A percentile compares a stretch with the other conserved stretches of the same genome.
These are phyloP conservation scores for Diabrotica undecimpunctata DNA, from an alignment of 1,140 invertebrate genomes.

Conservation along the genomic window DNA sequence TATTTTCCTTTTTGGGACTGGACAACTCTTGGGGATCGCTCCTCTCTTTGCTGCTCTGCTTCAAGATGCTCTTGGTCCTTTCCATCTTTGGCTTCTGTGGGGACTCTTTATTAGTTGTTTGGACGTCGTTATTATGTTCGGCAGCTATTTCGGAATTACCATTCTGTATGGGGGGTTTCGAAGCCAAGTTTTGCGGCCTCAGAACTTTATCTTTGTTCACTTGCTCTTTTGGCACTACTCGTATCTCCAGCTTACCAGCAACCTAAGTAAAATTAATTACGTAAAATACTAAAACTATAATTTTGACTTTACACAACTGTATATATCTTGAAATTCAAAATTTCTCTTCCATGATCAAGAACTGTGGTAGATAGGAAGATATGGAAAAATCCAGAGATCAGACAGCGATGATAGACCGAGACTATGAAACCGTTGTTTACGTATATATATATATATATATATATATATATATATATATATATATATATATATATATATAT, in stretches of 20 bases:
- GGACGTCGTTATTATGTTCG: neutral
- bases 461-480: no score
- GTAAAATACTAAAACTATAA: no score
- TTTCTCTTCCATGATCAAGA: no score
- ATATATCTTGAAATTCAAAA: no score
- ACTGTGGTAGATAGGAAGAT: no score
- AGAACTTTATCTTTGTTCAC: slow-evolving; percentile 24
- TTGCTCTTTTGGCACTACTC: slow-evolving; percentile 60
- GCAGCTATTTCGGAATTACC: slow-evolving; percentile 13
- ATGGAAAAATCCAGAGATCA: no score
- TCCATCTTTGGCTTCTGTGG: slow-evolving; percentile 32
- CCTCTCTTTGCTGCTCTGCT: slow-evolving; percentile 43
- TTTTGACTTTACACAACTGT: no score
- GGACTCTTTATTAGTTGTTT: slow-evolving; percentile 11
- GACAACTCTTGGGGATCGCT: slow-evolving; percentile 28
- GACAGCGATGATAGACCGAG: no score
- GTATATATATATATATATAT: no score
- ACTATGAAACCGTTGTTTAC: no score
- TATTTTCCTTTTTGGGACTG: slow-evolving; percentile 43
- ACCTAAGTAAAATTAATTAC: slow-evolving; percentile 31
- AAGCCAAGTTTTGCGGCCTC: slow-evolving; percentile 17
- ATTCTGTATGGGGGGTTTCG: slow-evolving; percentile 19
- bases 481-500: no score
- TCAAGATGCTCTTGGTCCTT: slow-evolving; percentile 44
- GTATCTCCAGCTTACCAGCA: slow-evolving; percentile 71